phyloP scores from a whole-genome alignment of 2,113 vertebrate species.

The Thermophis baileyi region DNA sequence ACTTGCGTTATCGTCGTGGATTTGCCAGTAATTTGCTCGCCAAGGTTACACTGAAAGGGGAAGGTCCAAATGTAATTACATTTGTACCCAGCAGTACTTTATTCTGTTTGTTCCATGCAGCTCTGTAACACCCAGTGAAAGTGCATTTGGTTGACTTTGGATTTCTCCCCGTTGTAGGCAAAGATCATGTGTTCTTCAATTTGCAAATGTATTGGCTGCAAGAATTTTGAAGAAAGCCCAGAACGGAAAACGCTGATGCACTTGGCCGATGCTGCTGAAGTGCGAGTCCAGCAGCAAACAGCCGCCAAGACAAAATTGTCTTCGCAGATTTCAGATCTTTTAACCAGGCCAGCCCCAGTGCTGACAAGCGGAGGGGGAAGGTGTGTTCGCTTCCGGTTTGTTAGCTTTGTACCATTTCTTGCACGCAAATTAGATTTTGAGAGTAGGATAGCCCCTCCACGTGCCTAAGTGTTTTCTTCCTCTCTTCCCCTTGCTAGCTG shows the following conservation, averaged over 20 bases:
- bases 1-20: neutral
- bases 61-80: neutral
- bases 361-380: slow-evolving; percentile 87
- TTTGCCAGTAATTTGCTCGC: neutral
- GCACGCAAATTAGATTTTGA: no score
- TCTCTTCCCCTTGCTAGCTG: neutral
- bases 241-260: slow-evolving; percentile 98
- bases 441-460: neutral
- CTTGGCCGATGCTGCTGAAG: slow-evolving; percentile 95
- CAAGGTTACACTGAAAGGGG: neutral
- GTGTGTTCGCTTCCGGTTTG: slow-evolving; percentile 66
- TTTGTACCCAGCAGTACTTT: neutral
- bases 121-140: neutral
- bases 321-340: slow-evolving; percentile 94
- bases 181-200: slow-evolving; percentile 99
- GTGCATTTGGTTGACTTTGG: slow-evolving; percentile 1
- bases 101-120: neutral
- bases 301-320: slow-evolving; percentile 97
- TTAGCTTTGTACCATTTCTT: accelerated
- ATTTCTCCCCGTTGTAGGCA: slow-evolving; percentile 72
- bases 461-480: neutral
- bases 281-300: slow-evolving; percentile 94
- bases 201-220: slow-evolving; percentile 97
- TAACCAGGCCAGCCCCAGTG: slow-evolving; percentile 85
- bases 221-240: slow-evolving; percentile 98